These are phyloP conservation scores for Phylloscopus whistleri DNA, from an alignment of 2,113 vertebrate genomes.

Conservation along the genomic window DNA sequence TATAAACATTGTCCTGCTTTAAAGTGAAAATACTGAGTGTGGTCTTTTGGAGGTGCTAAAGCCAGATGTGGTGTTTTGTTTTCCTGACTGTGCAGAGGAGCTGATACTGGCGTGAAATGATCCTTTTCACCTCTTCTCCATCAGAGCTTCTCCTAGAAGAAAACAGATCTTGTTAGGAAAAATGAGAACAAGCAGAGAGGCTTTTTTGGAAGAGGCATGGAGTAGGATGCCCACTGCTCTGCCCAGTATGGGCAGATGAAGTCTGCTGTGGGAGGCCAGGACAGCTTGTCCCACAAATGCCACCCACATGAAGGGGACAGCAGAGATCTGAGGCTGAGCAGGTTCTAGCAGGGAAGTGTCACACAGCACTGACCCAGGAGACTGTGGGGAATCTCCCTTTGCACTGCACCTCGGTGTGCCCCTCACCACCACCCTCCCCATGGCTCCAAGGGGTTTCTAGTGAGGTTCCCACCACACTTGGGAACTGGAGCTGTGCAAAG, in stretches of 20 bases:
- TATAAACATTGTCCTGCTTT: constrained; percentile 67
- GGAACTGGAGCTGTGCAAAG: background rate
- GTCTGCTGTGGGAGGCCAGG: background rate
- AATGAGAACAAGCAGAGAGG: background rate
- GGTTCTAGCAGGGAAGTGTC: background rate
- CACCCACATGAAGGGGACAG: background rate
- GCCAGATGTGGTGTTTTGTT: constrained; percentile 6
- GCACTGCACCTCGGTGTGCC: background rate
- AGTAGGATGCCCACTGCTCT: background rate
- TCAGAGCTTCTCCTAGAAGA: constrained; percentile 79
- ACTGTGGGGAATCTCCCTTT: background rate
- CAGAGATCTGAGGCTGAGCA: background rate
- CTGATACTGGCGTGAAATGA: background rate
- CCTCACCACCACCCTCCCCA: background rate
- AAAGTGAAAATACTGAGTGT: constrained; percentile 65
- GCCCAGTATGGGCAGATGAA: background rate
- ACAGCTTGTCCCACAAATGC: background rate
- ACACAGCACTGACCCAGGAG: background rate
- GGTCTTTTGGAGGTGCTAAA: constrained; percentile 53
- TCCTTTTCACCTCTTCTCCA: constrained; percentile 44
- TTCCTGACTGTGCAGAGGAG: constrained; percentile 23
- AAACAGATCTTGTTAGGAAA: background rate
- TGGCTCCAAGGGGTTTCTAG: background rate
- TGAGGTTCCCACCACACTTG: background rate
- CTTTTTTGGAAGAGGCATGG: background rate